A percentile compares a stretch with the other conserved stretches of the same genome.
Conservation (phyloP, 2,113 vertebrate genomes). For the Cynopterus brachyotis region DNA sequence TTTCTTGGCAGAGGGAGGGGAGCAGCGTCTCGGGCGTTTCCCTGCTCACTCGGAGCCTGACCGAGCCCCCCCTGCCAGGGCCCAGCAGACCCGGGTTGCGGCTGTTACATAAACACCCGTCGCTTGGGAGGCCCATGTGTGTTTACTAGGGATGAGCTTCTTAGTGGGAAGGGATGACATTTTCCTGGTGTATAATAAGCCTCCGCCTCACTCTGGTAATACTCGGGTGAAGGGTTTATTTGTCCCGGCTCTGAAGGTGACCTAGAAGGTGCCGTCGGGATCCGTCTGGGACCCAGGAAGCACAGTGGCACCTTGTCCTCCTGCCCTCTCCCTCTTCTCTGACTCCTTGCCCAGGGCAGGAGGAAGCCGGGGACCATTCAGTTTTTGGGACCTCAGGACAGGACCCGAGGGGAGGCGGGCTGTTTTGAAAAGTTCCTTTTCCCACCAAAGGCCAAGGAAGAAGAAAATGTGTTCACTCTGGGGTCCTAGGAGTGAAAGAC, state of each 20-base stretch:
- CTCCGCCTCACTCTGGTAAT: not conserved
- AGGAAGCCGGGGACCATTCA: not conserved
- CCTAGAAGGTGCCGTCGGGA: not conserved
- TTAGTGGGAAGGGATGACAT: not conserved
- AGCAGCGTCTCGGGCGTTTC: not conserved
- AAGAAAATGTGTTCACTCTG: not conserved
- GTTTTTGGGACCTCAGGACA: not conserved
- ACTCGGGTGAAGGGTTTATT: not conserved
- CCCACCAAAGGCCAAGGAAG: not conserved
- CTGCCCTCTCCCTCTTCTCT: not conserved
- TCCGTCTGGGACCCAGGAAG: not conserved
- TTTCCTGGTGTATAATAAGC: not conserved
- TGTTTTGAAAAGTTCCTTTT: not conserved
- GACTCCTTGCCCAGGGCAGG: not conserved
- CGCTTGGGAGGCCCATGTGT: not conserved
- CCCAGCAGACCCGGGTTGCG: not conserved
- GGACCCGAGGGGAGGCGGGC: not conserved
- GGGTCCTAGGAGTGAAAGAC: not conserved
- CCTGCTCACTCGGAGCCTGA: not conserved
- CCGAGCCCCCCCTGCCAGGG: not conserved
- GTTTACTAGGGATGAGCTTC: not conserved
- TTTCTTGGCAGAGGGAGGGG: not conserved
- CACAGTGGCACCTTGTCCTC: not conserved
- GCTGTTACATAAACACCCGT: slow-evolving; percentile 28
- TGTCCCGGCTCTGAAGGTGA: not conserved